Evolutionary conservation across 1,140 invertebrate species (phyloP), one percentile per base, ranked within the genome.

Genomic region (Cydia strobilella): DNA sequence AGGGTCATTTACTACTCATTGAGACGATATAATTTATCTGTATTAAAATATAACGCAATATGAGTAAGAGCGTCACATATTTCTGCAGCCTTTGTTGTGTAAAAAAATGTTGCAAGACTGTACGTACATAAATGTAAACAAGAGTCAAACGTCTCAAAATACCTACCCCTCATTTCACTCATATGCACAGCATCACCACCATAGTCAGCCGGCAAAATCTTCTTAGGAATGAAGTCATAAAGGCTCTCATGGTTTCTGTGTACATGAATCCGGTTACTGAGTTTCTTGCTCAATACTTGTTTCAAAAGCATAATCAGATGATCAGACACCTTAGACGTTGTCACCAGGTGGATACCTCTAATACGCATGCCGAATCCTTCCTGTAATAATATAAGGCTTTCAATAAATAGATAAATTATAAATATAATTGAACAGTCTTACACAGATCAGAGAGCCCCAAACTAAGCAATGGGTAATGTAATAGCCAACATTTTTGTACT

Each of bases 161-260:
- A 82, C 75, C 80, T 77, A 88, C 89, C 79, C 74, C 84, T 80
- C 15, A 90, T 45, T 72, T 85, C 81, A 12, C 79, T 63, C 7
- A 87, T 12, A 3, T 85, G 78, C 35, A 66, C 73, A 45, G 82
- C 81, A 6, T 73, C 77, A 1, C 90, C 90, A 0, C 86, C 89
- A 79, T 85, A 87, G 18, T 92, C 86, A 20, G 45, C 42, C 15
- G 89, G 89, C 7, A 92, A 74, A 15, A 83, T 79, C 45, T 88
- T 82, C 51, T 77, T 77, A 3, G 81, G 79, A 2, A 90, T 74
- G 42, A 77, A 73, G n/a, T 86, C 75, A 23, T 81, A 62, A 3
- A 92, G 72, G 0, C 75, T 74, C n/a, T 84, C 81, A 7, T 71
- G 1, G 20, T 48, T 75, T 3, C 77, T 76, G 39, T 85, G 82